Percentiles rank a stretch among this genome's conserved stretches.
phyloP scores from a whole-genome alignment of 2,888 invertebrate species.

The Pollenia griseotomentosa region DNA sequence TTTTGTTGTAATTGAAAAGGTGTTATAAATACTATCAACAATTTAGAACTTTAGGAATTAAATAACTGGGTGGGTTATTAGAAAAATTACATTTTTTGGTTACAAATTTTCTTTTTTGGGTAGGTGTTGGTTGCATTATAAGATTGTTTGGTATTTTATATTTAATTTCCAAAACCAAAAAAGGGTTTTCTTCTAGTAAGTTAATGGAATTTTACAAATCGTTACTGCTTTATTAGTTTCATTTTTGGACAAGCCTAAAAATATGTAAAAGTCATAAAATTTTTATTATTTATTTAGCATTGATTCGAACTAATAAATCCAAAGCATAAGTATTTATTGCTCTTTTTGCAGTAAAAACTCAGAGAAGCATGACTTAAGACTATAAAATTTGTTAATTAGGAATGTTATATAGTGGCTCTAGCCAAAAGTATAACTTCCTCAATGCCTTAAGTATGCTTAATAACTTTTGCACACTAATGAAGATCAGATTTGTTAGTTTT shows the following conservation, averaged over 20 bases:
- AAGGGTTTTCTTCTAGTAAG: constrained; percentile 7
- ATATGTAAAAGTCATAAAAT: constrained; percentile 44
- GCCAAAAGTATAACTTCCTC: no score
- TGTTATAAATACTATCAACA: constrained; percentile 39
- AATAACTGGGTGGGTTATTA: constrained; percentile 35
- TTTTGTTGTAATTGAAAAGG: constrained; percentile 62
- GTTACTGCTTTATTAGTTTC: constrained; percentile 23
- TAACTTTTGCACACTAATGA: no score
- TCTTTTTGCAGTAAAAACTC: constrained; percentile 44
- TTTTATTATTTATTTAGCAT: constrained; percentile 58
- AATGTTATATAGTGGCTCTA: no score
- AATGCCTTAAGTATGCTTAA: no score
- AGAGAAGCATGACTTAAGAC: constrained; percentile 3
- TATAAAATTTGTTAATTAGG: not conserved
- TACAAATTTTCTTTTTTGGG: not conserved
- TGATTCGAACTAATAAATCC: constrained; percentile 53
- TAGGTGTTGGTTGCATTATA: constrained; percentile 58
- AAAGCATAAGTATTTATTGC: constrained; percentile 38
- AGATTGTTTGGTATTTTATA: constrained; percentile 8
- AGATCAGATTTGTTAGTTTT: no score
- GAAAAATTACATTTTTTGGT: constrained; percentile 23
- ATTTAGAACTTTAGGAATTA: not conserved
- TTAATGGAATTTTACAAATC: constrained; percentile 26
- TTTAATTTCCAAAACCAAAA: not conserved
- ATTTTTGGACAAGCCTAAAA: constrained; percentile 67